Base-by-base conservation (phyloP, 2,888 invertebrate species). In the Aphodius sticticus region DNA sequence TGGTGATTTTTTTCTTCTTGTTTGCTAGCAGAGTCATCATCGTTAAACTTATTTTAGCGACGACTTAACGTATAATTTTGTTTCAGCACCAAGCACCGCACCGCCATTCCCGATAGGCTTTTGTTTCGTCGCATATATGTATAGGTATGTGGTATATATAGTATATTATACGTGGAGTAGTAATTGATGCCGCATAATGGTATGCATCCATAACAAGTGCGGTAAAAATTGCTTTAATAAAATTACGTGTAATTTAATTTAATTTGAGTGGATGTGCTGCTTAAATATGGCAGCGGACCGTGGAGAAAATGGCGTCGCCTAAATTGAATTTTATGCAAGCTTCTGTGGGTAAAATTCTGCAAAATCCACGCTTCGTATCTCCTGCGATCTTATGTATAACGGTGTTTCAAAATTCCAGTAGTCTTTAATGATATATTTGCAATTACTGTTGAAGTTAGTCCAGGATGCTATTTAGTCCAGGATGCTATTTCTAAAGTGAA, bases 141-240 rank as follows among this genome's bases (percentile, higher is more conserved):
- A 53, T 53, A 53, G 7, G 53, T 53, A 53, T 53, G 53, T 53
- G 7, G 53, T 53, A 12, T 53, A 53, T 12, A 12, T 12, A 5
- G 53, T 53, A 53, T 53, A 12, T 53, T 53, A 53, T 53, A 53
- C 53, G 7, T 5, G 12, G 53, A 7, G 12, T 53, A 7, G 12
- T 53, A 53, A 26, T 53, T 9, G 7, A 53, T 53, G 12, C 53
- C 53, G 53, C 53, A 53, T 53, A 53, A 53, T 53, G 53, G 53
- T 53, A 53, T 53, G 53, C 53, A 5, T 53, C 53, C 53, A 53
- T 53, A 53, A 53, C 53, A 53, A 53, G 53, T 53, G 53, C 53
- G 53, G 53, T 53, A 53, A 53, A 53, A 53, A 53, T 53, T 53
- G 53, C 53, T 53, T 53, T 53, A 53, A 53, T 53, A 53, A 53